Conservation (phyloP, 2,797 vertebrate genomes). For the Acanthis flammea region DNA sequence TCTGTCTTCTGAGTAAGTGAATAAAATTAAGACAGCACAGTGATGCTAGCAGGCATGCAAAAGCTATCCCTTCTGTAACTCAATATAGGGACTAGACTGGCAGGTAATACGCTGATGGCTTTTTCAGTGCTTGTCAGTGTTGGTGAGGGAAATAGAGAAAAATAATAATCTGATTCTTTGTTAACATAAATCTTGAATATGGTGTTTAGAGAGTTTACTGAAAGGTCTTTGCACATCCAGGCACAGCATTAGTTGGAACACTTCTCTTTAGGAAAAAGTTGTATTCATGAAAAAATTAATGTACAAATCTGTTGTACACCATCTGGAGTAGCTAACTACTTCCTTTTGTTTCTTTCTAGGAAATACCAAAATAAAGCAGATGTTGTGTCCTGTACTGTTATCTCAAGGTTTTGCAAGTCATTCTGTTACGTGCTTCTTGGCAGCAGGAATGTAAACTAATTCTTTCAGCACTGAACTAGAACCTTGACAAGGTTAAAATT, state of each 20-base stretch:
- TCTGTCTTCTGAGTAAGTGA: not conserved
- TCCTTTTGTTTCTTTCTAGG: constrained; percentile 55
- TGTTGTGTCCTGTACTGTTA: constrained; percentile 61
- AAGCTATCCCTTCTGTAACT: not conserved
- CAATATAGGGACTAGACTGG: not conserved
- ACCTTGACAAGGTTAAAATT: constrained; percentile 42
- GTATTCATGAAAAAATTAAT: not conserved
- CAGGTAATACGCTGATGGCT: not conserved
- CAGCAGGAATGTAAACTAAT: constrained; percentile 69
- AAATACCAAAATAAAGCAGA: constrained; percentile 62
- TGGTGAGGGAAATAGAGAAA: not conserved
- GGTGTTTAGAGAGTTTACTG: not conserved
- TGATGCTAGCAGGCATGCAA: not conserved
- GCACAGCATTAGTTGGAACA: not conserved
- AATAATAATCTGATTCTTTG: not conserved
- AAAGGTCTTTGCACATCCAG: not conserved
- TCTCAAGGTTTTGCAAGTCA: constrained; percentile 61
- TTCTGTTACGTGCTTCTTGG: constrained; percentile 47
- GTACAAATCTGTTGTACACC: not conserved
- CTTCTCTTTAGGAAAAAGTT: not conserved
- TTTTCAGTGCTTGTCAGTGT: not conserved
- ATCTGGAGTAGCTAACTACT: constrained; percentile 27
- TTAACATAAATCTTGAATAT: not conserved
- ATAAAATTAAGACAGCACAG: not conserved
- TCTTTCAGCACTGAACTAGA: constrained; percentile 40